phyloP scores from a whole-genome alignment of 2,113 vertebrate genomes.

The Vimba vimba region DNA sequence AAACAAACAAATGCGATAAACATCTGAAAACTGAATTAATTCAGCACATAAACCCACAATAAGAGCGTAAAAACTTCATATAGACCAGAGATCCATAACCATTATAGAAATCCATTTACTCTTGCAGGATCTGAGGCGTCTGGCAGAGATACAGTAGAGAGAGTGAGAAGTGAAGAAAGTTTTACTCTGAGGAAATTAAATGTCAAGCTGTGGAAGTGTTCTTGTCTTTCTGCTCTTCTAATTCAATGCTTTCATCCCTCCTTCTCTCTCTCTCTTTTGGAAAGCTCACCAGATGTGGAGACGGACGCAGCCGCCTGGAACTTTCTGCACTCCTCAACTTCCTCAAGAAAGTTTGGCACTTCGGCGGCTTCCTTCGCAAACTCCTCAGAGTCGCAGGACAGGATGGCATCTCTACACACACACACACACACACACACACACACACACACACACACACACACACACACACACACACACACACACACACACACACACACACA shows the following conservation, averaged over 20 bases:
- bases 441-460: slow-evolving; percentile 29
- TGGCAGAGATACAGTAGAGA: background rate
- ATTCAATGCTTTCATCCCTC: background rate
- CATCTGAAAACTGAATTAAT: background rate
- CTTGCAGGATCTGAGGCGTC: background rate
- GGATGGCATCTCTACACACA: slow-evolving; percentile 81
- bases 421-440: slow-evolving; percentile 35
- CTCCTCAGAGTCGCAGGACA: slow-evolving; percentile 72
- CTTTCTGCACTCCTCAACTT: slow-evolving; percentile 80
- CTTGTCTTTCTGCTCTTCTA: background rate
- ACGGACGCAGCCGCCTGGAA: slow-evolving; percentile 52
- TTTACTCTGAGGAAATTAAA: slow-evolving; percentile 35
- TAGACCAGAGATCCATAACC: background rate
- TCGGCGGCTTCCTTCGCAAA: slow-evolving; percentile 86
- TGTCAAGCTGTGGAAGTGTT: slow-evolving; percentile 9
- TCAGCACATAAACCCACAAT: background rate
- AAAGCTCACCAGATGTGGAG: slow-evolving; percentile 63
- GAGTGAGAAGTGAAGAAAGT: background rate
- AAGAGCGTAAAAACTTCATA: background rate
- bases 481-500: slow-evolving; percentile 26
- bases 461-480: slow-evolving; percentile 29
- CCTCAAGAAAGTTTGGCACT: slow-evolving; percentile 83
- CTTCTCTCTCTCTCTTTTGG: background rate
- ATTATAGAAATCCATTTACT: background rate
- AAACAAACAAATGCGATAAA: background rate